Evolutionary conservation across 2,888 invertebrate species (phyloP).

Genomic region (Chymomyza fuscimana): DNA sequence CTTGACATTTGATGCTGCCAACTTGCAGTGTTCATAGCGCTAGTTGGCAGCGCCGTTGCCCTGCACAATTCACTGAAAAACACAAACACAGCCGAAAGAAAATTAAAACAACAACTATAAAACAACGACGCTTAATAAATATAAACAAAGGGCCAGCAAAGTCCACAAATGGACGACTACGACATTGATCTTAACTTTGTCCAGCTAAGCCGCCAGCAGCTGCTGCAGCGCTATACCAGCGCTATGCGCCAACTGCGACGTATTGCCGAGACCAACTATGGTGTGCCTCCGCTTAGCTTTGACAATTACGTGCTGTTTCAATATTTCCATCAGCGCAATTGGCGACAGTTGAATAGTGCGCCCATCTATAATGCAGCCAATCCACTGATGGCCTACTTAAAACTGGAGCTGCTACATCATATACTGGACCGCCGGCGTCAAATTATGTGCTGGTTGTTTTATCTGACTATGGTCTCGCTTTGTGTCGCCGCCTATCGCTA

Average conservation of each 20-base stretch:
- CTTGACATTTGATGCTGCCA: constrained; percentile 11
- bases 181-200: constrained; percentile 61
- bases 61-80: not conserved
- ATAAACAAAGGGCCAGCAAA: not conserved
- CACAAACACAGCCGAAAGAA: not conserved
- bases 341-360: constrained; percentile 66
- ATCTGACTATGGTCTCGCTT: constrained; percentile 72
- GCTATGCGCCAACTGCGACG: constrained; percentile 82
- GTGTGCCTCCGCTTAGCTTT: constrained; percentile 84
- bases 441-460: constrained; percentile 77
- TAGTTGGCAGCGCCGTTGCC: not conserved
- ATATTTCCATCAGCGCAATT: constrained; percentile 80
- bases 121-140: not conserved
- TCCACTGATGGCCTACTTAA: constrained; percentile 77
- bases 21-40: constrained; percentile 27
- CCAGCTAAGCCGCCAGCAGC: constrained; percentile 72
- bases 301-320: constrained; percentile 82
- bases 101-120: not conserved
- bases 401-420: constrained; percentile 79
- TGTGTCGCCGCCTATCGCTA: constrained; percentile 74
- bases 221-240: constrained; percentile 81
- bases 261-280: constrained; percentile 82
- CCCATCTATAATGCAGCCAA: constrained; percentile 8
- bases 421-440: constrained; percentile 78
- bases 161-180: constrained; percentile 56